Evolutionary conservation across 2,113 vertebrate species (phyloP), one percentile per base, ranked within the genome.

Genomic region (Pica pica): DNA sequence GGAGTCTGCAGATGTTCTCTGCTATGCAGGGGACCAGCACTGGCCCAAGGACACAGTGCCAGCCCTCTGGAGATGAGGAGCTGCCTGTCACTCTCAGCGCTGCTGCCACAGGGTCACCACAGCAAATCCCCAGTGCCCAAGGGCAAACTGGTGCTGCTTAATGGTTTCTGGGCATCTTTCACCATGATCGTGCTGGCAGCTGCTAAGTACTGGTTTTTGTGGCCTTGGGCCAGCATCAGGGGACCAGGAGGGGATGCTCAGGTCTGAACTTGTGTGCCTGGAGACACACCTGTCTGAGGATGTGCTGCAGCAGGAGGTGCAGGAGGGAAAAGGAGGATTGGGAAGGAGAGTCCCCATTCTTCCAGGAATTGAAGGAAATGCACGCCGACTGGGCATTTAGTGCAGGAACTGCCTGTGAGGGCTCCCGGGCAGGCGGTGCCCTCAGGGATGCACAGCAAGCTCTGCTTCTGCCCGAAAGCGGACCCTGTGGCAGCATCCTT

Each of bases 311-410:
- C 61, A 57, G 52, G 35, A 69, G 22, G 39, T 35, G 53, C 18
- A 20, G 11, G 37, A n/a, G 24, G 33, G 50, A 5, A 8, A n/a
- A 46, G n/a, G 67, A 27, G 44, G 21, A 28, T 2, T 39, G 33
- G 26, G 76, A 55, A 6, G 35, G 30, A 23, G 84, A 68, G 30
- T 39, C 18, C 7, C 22, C 14, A 20, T 74, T 60, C 64, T 77
- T 57, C 24, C 63, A 83, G 41, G 59, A 83, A 73, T 1, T 1
- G 6, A 53, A 63, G 39, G 42, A 41, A 68, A 57, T 4, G 26
- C 30, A 87, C 1, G 23, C 19, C 0, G 1, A 11, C 26, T 5
- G 77, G 26, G 27, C 16, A 53, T n/a, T 2, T 0, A n/a, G n/a
- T 0, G 1, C 47, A 42, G 71, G 37, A 49, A 1, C 37, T 6